Base-by-base conservation (phyloP, 2,888 invertebrate genomes). In the Anoplius nigerrimus region DNA sequence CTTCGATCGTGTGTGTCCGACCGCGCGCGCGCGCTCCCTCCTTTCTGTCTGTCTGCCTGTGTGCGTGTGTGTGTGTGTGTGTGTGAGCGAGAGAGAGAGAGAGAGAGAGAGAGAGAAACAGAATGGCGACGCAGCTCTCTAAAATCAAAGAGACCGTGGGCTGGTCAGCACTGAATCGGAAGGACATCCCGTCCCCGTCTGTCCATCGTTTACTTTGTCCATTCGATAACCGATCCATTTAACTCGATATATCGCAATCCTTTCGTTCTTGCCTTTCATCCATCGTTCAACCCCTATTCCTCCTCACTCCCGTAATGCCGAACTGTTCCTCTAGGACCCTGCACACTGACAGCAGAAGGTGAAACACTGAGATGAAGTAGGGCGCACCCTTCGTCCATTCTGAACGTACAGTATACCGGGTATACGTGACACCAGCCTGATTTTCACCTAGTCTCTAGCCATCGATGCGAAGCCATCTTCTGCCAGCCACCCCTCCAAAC, bases 351-450 rank as follows among this genome's bases (percentile, higher is more conserved):
- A 13, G 8, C 75, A 74, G 76, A 81, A 82, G 81, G 82, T 80
- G 79, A 83, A 83, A 82, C 83, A 81, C 71, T 75, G 78, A 78
- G 77, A 74, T 79, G 82, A 86, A 85, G 85, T 84, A 86, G 87
- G 87, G 84, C 86, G 85, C 86, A 87, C 87, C 86, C 86, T 86
- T 86, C 84, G 81, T 82, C 81, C 76, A 72, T 55, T 81, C 75
- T 66, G 67, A 66, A 57, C 65, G 68, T 71, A 75, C 79, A 72
- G 72, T 78, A 76, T 75, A 72, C 69, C 64, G 67, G 67, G 52
- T 67, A 64, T 73, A 70, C 64, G 69, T 71, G 74, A 73, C 74
- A 77, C 75, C 77, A 82, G 81, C 77, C 81, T 82, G 80, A 81
- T 81, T 82, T 78, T 79, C 51, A 57, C 69, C 74, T 74, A 63